Percentiles rank a stretch among this genome's conserved stretches.
These are phyloP conservation scores for Emys orbicularis DNA, from an alignment of 2,797 vertebrate species.

Conservation along the genomic window DNA sequence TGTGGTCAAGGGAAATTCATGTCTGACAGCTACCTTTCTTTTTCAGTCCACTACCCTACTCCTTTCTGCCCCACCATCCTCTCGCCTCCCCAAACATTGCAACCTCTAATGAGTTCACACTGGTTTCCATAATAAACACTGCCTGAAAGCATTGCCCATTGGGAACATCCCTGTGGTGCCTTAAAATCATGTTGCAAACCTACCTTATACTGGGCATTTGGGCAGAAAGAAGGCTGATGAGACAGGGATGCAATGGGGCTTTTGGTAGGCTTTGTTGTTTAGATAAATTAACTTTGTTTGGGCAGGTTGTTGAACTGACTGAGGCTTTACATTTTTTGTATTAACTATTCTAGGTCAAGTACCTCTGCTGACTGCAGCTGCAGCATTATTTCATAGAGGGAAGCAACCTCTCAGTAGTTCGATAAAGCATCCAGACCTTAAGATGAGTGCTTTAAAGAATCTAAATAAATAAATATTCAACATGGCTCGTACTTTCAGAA, in stretches of 20 bases:
- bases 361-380: not conserved
- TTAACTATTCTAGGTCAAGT: constrained; percentile 17
- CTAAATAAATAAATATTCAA: not conserved
- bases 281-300: constrained; percentile 3
- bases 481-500: constrained; percentile 23
- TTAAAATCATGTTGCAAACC: not conserved
- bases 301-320: not conserved
- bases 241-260: not conserved
- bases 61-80: not conserved
- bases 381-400: not conserved
- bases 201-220: not conserved
- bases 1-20: not conserved
- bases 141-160: not conserved
- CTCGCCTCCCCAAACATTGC: not conserved
- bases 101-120: not conserved
- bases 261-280: not conserved
- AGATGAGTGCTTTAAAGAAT: not conserved
- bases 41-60: not conserved
- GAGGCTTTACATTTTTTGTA: not conserved
- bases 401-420: not conserved
- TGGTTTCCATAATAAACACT: not conserved
- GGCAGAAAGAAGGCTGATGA: not conserved
- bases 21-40: not conserved
- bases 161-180: too few relatives aligned
- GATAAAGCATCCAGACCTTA: constrained; percentile 1